Conservation (phyloP, 2,888 invertebrate genomes). For the Scaptomyza parva region DNA sequence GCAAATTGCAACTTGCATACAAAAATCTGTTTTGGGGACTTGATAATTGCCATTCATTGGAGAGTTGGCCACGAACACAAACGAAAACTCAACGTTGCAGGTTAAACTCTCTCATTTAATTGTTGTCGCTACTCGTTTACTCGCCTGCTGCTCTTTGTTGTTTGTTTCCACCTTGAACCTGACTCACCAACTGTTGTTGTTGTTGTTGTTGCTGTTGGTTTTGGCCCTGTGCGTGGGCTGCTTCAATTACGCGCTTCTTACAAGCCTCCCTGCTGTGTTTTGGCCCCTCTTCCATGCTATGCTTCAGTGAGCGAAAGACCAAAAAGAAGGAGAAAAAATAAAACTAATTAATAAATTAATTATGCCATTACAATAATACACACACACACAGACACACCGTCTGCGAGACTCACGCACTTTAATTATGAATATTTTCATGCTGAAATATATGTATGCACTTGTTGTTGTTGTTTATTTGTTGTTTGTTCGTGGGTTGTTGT, state of each 20-base stretch:
- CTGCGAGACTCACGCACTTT: conserved; percentile 67
- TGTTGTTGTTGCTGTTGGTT: too few species aligned
- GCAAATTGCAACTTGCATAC: conserved; percentile 77
- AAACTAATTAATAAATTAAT: conserved; percentile 82
- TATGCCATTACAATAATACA: conserved; percentile 76
- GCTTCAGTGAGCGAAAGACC: conserved; percentile 56
- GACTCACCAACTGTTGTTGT: conserved; percentile 25
- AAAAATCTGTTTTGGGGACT: conserved; percentile 73
- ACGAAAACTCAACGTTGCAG: too few species aligned
- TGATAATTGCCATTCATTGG: conserved; percentile 70
- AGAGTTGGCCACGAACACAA: conserved; percentile 1
- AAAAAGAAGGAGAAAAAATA: conserved; percentile 32
- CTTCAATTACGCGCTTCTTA: conserved; percentile 64
- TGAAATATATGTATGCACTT: conserved; percentile 74
- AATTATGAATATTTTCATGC: conserved; percentile 78
- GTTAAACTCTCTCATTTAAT: conserved; percentile 63
- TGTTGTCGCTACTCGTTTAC: conserved; percentile 65
- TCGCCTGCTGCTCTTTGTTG: too few species aligned
- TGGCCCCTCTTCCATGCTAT: conserved; percentile 61
- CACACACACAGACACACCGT: conserved; percentile 31
- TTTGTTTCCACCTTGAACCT: conserved; percentile 63
- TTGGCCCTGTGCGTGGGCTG: conserved; percentile 71
- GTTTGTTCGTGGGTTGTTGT: conserved; percentile 37
- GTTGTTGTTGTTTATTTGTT: conserved; percentile 31
- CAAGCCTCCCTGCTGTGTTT: conserved; percentile 48